Percentiles rank a stretch among this genome's conserved stretches.
Evolutionary conservation across 2,888 invertebrate genomes (phyloP).

Genomic region (Netelia fuscicornis): DNA sequence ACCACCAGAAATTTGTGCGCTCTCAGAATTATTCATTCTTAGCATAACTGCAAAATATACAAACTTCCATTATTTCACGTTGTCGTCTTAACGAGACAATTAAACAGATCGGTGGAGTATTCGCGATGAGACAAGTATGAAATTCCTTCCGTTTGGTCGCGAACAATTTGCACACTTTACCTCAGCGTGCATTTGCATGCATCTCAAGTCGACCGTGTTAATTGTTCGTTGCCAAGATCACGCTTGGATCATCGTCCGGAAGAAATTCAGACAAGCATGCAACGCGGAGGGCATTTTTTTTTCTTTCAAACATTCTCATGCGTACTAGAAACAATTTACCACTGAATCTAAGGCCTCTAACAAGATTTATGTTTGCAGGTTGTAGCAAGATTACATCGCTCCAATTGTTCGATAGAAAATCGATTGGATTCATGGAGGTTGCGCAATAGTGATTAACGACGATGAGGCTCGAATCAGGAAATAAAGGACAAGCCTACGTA

Average conservation of each 20-base stretch:
- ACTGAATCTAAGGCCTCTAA: neutral
- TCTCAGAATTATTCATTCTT: constrained; percentile 86
- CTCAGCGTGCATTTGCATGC: neutral
- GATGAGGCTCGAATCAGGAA: constrained; percentile 25
- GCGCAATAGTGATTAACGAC: constrained; percentile 38
- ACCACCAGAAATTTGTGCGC: constrained; percentile 88
- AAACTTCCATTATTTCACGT: constrained; percentile 5
- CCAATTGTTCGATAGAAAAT: constrained; percentile 42
- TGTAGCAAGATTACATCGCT: constrained; percentile 19
- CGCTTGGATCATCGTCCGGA: constrained; percentile 23
- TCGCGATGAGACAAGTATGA: too few species aligned
- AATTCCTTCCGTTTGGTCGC: constrained; percentile 10
- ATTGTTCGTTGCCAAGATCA: constrained; percentile 10
- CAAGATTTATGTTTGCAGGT: neutral
- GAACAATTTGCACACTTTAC: constrained; percentile 28
- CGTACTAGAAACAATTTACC: neutral
- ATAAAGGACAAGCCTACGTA: constrained; percentile 52
- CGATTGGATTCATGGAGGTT: constrained; percentile 30
- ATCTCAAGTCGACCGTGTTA: neutral
- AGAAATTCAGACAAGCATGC: constrained; percentile 13
- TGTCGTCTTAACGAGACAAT: constrained; percentile 34
- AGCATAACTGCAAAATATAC: constrained; percentile 86
- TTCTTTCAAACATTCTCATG: neutral
- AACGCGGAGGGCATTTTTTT: neutral
- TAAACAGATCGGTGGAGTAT: neutral